Evolutionary conservation across 1,140 invertebrate genomes (phyloP).

Genomic region (Latrodectus geometricus): DNA sequence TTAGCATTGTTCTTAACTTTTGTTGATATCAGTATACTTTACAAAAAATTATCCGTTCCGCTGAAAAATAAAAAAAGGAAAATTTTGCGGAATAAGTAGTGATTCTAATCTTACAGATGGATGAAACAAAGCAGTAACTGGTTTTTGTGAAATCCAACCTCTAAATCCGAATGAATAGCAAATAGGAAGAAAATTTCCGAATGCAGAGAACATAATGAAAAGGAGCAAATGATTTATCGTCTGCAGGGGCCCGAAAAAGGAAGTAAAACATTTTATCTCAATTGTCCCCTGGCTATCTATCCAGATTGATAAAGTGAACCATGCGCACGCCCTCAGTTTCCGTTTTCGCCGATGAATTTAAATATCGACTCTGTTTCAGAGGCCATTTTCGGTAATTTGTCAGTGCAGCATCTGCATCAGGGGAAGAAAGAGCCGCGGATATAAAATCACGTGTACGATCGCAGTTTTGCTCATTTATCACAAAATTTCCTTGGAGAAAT

Average conservation of each 20-base stretch:
- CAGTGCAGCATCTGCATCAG: neutral
- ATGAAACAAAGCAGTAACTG: no score
- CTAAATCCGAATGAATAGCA: no score
- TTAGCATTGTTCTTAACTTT: no score
- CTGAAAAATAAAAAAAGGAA: no score
- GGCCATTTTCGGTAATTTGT: conserved; percentile 12
- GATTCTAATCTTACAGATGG: no score
- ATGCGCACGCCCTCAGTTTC: neutral
- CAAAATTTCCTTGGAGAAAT: conserved; percentile 14
- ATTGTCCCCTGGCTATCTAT: neutral
- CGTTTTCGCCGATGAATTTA: conserved; percentile 26
- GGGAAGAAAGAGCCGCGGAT: no score
- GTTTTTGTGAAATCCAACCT: no score
- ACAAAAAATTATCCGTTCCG: no score
- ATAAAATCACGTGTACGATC: neutral
- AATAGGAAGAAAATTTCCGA: no score
- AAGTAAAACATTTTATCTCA: neutral
- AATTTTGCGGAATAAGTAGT: no score
- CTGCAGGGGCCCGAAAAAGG: neutral
- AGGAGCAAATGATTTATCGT: neutral
- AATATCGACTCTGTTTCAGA: neutral
- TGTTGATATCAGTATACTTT: no score
- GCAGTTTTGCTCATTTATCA: conserved; percentile 17
- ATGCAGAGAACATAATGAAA: neutral
- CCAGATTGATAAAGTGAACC: conserved; percentile 2